Evolutionary conservation across 2,113 vertebrate species (phyloP).

Genomic region (Mustela nigripes): DNA sequence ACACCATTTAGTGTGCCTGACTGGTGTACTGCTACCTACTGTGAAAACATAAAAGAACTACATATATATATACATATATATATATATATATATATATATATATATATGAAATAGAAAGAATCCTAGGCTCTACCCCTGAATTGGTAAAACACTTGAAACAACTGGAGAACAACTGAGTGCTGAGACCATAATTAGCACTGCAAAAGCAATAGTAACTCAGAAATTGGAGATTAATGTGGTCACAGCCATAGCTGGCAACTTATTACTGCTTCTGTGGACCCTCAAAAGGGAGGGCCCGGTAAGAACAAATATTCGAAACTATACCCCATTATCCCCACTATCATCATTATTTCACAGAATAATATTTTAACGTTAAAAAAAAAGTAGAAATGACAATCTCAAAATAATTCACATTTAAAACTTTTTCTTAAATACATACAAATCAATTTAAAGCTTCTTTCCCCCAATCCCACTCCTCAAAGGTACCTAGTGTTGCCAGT

Average conservation of each 20-base stretch:
- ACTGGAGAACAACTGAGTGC: not conserved
- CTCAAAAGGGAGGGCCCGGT: not conserved
- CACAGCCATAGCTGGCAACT: not conserved
- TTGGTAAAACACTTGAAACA: not conserved
- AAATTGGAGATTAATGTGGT: not conserved
- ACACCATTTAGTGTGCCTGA: not conserved
- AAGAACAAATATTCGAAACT: slow-evolving; percentile 42
- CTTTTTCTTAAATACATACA: slow-evolving; percentile 19
- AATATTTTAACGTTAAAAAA: not conserved
- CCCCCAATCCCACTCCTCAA: not conserved
- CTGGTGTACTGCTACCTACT: not conserved
- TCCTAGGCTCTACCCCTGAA: not conserved
- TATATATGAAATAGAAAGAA: not conserved
- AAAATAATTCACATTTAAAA: not conserved
- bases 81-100: too few species aligned
- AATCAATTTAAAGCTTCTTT: not conserved
- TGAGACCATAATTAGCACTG: not conserved
- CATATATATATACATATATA: not conserved
- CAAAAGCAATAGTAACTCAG: slow-evolving; percentile 17
- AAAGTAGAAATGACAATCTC: not conserved
- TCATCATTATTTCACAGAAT: not conserved
- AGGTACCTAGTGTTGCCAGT: not conserved
- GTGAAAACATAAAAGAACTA: not conserved
- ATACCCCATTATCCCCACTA: not conserved
- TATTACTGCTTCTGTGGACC: not conserved